phyloP scores from a whole-genome alignment of 2,888 invertebrate species.

The Hypena proboscidalis region DNA sequence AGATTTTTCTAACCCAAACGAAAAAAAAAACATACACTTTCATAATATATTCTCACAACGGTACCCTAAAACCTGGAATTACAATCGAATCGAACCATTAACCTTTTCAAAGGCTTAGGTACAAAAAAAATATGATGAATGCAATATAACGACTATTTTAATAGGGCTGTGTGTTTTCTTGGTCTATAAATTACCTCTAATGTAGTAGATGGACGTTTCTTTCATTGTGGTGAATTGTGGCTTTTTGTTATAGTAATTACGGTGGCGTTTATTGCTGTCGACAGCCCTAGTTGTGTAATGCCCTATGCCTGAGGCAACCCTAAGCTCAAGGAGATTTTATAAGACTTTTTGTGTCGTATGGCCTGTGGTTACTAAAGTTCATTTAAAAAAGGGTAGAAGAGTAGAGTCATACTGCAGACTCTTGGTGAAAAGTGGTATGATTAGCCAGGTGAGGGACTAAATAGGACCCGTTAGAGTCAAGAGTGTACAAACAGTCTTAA shows the following conservation, averaged over 20 bases:
- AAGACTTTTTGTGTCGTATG: conserved; percentile 2
- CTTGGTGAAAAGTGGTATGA: no score
- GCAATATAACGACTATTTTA: conserved; percentile 62
- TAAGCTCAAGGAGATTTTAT: conserved; percentile 13
- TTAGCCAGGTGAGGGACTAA: no score
- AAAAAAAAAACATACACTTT: neutral
- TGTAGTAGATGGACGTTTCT: conserved; percentile 51
- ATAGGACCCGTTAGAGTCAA: no score
- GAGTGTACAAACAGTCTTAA: no score
- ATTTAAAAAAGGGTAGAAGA: no score
- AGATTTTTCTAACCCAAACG: no score
- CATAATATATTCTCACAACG: conserved; percentile 18
- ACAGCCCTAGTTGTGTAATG: conserved; percentile 46
- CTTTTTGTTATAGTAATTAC: conserved; percentile 47
- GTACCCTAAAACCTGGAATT: conserved; percentile 45
- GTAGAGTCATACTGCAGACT: no score
- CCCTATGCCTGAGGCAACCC: conserved; percentile 20
- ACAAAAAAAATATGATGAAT: conserved; percentile 58
- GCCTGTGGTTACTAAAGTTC: no score
- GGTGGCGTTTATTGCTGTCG: conserved; percentile 47
- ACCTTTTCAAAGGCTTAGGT: conserved; percentile 56
- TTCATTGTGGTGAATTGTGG: conserved; percentile 47
- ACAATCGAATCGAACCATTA: conserved; percentile 57
- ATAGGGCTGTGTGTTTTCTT: conserved; percentile 63
- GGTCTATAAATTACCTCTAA: conserved; percentile 60